Percentiles rank a stretch among this genome's conserved stretches.
Evolutionary conservation across 2,888 invertebrate genomes (phyloP).

Genomic region (Tetropium fuscum): DNA sequence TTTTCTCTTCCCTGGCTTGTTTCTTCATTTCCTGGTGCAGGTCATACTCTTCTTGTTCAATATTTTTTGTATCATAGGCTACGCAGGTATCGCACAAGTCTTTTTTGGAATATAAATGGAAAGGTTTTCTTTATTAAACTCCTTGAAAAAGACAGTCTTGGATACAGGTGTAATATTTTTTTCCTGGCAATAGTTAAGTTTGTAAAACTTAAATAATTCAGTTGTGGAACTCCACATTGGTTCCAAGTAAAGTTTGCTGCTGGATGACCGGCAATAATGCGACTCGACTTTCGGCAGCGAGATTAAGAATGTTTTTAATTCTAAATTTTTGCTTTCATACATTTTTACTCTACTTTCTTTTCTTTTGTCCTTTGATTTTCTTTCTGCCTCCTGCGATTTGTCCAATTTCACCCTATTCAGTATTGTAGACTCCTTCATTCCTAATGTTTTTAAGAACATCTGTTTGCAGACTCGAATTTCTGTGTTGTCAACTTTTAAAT

Average conservation of each 20-base stretch:
- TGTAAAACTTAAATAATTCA: too few species aligned
- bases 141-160: background rate
- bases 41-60: conserved; percentile 25
- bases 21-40: conserved; percentile 25
- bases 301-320: too few species aligned
- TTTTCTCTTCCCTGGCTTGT: conserved; percentile 39
- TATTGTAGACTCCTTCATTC: conserved; percentile 9
- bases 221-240: too few species aligned
- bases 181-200: too few species aligned
- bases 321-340: too few species aligned
- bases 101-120: conserved; percentile 32
- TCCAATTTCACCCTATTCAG: conserved; percentile 15
- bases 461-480: conserved; percentile 13
- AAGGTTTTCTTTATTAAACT: conserved; percentile 20
- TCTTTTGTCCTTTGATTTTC: too few species aligned
- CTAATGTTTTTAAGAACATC: conserved; percentile 19
- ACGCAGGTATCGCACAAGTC: conserved; percentile 35
- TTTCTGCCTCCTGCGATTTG: too few species aligned
- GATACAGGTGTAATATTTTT: conserved; percentile 1
- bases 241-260: too few species aligned
- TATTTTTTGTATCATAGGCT: conserved; percentile 28
- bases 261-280: too few species aligned
- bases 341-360: too few species aligned
- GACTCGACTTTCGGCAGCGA: too few species aligned
- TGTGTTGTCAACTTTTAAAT: conserved; percentile 11